Evolutionary conservation across 2,113 vertebrate genomes (phyloP).

Genomic region (Crotalus viridis): DNA sequence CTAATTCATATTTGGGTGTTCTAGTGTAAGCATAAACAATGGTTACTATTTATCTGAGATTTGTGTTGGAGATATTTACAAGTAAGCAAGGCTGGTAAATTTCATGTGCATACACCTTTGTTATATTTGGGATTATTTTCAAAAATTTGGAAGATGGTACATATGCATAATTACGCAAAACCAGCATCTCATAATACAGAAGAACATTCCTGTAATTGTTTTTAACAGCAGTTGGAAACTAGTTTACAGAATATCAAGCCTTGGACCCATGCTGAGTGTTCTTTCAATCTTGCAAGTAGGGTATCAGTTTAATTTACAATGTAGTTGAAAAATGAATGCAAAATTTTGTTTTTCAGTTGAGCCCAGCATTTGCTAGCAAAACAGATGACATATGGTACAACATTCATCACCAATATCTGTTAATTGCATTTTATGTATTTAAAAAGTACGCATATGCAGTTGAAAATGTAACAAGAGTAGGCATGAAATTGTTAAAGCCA

Average conservation of each 20-base stretch:
- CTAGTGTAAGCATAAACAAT: not conserved
- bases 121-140: slow-evolving; percentile 19
- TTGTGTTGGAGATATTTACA: not conserved
- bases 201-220: slow-evolving; percentile 40
- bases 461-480: slow-evolving; percentile 48
- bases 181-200: not conserved
- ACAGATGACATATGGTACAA: slow-evolving; percentile 61
- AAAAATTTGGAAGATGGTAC: slow-evolving; percentile 26
- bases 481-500: slow-evolving; percentile 33
- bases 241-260: slow-evolving; percentile 36
- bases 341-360: slow-evolving; percentile 56
- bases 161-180: slow-evolving; percentile 39
- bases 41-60: not conserved
- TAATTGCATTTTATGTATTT: slow-evolving; percentile 52
- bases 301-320: slow-evolving; percentile 18
- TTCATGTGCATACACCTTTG: not conserved
- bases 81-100: not conserved
- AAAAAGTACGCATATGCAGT: slow-evolving; percentile 40
- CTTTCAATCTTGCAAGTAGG: slow-evolving; percentile 36
- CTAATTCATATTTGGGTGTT: not conserved
- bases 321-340: slow-evolving; percentile 26
- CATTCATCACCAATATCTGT: slow-evolving; percentile 55
- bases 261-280: slow-evolving; percentile 22
- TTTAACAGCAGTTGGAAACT: slow-evolving; percentile 39
- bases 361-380: slow-evolving; percentile 55